Conservation (phyloP, 2,113 vertebrate genomes). For the Gobio gobio region DNA sequence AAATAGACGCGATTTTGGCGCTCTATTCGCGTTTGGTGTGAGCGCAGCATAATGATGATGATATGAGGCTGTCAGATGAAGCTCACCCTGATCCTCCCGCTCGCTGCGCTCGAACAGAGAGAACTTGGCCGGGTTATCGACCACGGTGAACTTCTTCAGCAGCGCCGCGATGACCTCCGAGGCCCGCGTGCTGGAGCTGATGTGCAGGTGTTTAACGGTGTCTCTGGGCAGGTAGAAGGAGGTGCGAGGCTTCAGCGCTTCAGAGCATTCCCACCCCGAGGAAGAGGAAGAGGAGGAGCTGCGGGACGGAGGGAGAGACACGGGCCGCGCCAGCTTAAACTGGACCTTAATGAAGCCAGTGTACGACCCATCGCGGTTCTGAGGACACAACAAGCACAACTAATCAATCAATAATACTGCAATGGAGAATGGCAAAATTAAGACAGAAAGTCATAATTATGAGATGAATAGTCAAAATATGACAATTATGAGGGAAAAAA, state of each 20-base stretch:
- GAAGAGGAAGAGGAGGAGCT: constrained; percentile 70
- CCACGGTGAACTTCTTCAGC: constrained; percentile 93
- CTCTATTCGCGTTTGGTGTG: too few relatives aligned
- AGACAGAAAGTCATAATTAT: too few relatives aligned
- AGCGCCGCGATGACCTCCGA: constrained; percentile 93
- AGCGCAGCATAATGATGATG: too few relatives aligned
- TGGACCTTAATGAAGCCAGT: constrained; percentile 98
- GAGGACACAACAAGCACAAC: too few relatives aligned
- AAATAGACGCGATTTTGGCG: too few relatives aligned
- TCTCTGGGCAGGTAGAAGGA: constrained; percentile 98
- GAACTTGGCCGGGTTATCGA: constrained; percentile 95
- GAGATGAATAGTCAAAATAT: too few relatives aligned
- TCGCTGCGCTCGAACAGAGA: constrained; percentile 91
- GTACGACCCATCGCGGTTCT: constrained; percentile 93
- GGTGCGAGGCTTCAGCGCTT: constrained; percentile 80
- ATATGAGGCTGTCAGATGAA: too few relatives aligned
- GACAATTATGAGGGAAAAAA: too few relatives aligned
- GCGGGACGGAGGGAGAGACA: constrained; percentile 85
- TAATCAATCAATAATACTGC: too few relatives aligned
- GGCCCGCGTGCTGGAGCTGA: constrained; percentile 86
- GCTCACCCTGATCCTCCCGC: constrained; percentile 80
- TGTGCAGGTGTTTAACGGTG: constrained; percentile 90
- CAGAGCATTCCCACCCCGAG: constrained; percentile 66
- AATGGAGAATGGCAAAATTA: too few relatives aligned
- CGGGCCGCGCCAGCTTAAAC: constrained; percentile 88